These are phyloP conservation scores for Hydropsyche tenuis DNA, from an alignment of 1,140 invertebrate species.

Conservation along the genomic window DNA sequence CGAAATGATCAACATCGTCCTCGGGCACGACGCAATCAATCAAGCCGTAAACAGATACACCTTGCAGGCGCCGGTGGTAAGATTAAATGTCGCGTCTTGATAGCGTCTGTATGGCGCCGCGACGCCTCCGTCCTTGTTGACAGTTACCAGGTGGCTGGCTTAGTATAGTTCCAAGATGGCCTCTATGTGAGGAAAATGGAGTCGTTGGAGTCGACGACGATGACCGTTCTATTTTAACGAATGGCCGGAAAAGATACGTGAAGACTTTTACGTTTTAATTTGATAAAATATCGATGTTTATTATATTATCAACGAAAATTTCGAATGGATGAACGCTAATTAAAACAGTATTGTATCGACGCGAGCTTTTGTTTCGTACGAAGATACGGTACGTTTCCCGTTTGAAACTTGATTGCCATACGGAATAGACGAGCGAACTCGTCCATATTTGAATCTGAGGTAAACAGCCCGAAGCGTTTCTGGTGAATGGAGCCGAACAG, in stretches of 20 bases:
- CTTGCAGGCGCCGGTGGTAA: slow-evolving; percentile 23
- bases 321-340: too few species aligned
- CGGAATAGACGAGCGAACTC: slow-evolving; percentile 19
- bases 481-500: slow-evolving; percentile 6
- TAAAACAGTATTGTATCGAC: too few species aligned
- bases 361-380: too few species aligned
- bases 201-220: slow-evolving; percentile 9
- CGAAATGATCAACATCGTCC: neutral
- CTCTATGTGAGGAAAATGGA: slow-evolving; percentile 13
- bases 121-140: slow-evolving; percentile 19
- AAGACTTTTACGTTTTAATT: too few species aligned
- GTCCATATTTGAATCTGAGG: slow-evolving; percentile 47
- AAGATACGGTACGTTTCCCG: slow-evolving; percentile 22
- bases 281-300: too few species aligned
- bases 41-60: slow-evolving; percentile 20
- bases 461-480: slow-evolving; percentile 41
- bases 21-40: slow-evolving; percentile 3
- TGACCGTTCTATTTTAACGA: slow-evolving; percentile 20
- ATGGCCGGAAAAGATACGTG: too few species aligned
- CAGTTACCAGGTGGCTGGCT: slow-evolving; percentile 28
- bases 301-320: neutral
- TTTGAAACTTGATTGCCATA: slow-evolving; percentile 31
- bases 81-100: slow-evolving; percentile 28
- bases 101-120: slow-evolving; percentile 8
- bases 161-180: neutral